Evolutionary conservation across 2,113 vertebrate genomes (phyloP).

Genomic region (Nymphicus hollandicus): DNA sequence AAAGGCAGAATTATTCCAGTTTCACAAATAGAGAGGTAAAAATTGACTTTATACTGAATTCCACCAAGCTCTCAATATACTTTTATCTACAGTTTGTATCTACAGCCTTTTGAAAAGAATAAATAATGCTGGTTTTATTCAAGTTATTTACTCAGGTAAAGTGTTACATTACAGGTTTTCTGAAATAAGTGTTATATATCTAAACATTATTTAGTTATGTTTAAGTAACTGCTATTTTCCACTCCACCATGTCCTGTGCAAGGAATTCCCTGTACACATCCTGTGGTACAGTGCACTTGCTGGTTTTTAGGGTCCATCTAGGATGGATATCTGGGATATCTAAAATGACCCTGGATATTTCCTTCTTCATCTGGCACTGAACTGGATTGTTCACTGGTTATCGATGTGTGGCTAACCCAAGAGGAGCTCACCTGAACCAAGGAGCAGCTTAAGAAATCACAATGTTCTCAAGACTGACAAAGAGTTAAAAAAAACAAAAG

Average conservation of each 20-base stretch:
- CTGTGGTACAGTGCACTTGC: rapidly evolving
- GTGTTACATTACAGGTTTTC: background rate
- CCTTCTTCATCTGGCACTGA: background rate
- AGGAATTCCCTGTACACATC: background rate
- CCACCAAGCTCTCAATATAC: background rate
- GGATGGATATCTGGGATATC: background rate
- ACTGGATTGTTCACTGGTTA: background rate
- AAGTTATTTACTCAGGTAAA: background rate
- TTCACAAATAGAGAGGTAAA: background rate
- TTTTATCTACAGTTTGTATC: background rate
- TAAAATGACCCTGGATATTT: background rate
- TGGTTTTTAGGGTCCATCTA: background rate
- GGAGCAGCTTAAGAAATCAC: background rate
- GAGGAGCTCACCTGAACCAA: background rate
- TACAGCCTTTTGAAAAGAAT: background rate
- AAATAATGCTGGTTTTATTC: background rate
- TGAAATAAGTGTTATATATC: background rate
- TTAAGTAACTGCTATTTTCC: background rate
- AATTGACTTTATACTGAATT: background rate
- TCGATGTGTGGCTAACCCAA: rapidly evolving
- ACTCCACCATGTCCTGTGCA: rapidly evolving
- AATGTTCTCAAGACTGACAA: background rate
- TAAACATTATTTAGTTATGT: background rate
- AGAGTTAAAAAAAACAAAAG: background rate
- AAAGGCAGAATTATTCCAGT: background rate